These are phyloP conservation scores for Pseudococcus jackbeardsleyi DNA, from an alignment of 2,888 invertebrate genomes.

Conservation along the genomic window DNA sequence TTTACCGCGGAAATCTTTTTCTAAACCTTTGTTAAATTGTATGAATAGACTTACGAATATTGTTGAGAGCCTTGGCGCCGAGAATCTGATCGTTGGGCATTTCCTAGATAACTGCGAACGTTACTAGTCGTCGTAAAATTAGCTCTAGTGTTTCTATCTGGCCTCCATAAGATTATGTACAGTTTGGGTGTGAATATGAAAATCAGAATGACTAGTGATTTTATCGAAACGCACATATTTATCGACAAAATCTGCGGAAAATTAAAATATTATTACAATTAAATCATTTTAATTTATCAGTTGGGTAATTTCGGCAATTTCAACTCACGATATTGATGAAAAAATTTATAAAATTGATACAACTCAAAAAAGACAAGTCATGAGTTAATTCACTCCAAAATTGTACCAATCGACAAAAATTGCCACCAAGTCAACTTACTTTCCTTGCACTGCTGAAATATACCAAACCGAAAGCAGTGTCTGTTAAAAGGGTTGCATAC, in stretches of 20 bases:
- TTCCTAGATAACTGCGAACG: conserved; percentile 72
- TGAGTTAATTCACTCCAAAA: no score
- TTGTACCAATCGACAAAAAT: no score
- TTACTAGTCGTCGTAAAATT: conserved; percentile 82
- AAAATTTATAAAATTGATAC: no score
- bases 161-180: conserved; percentile 81
- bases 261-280: background rate
- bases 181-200: conserved; percentile 83
- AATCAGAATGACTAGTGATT: conserved; percentile 80
- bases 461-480: conserved; percentile 85
- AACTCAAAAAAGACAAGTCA: no score
- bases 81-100: no score
- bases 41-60: background rate
- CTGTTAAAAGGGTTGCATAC: conserved; percentile 84
- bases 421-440: background rate
- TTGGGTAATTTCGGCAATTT: background rate
- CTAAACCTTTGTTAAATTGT: no score
- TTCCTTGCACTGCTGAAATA: conserved; percentile 77
- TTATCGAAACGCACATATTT: conserved; percentile 80
- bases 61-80: no score
- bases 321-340: background rate
- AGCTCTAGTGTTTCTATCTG: conserved; percentile 82
- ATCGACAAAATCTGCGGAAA: conserved; percentile 65
- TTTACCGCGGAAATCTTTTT: no score
- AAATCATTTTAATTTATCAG: background rate